These are phyloP conservation scores for Onychomys leucogaster DNA, from an alignment of 2,797 vertebrate species.

Conservation along the genomic window DNA sequence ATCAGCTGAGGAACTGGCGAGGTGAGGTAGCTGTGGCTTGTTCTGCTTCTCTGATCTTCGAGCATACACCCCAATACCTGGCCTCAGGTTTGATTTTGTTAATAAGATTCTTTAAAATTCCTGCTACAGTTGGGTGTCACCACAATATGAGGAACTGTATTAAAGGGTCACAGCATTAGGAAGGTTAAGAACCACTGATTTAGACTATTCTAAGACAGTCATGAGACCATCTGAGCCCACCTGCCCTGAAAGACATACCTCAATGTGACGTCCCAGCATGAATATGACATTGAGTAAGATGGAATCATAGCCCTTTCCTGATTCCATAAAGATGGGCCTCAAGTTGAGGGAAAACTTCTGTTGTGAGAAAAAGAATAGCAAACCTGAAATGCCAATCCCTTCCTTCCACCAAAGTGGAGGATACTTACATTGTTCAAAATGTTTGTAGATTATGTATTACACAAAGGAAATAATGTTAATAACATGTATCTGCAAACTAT, in stretches of 20 bases:
- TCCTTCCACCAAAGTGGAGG: conserved; percentile 64
- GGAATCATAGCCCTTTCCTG: neutral
- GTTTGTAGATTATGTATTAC: neutral
- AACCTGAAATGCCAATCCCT: neutral
- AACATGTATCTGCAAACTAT: conserved; percentile 26
- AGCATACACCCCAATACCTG: too few relatives aligned
- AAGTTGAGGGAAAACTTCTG: neutral
- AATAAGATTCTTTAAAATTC: too few relatives aligned
- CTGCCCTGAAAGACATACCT: neutral
- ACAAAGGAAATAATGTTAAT: neutral
- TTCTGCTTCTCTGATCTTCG: too few relatives aligned
- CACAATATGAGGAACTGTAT: neutral
- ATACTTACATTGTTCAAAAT: neutral
- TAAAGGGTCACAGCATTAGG: neutral
- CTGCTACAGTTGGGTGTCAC: too few relatives aligned
- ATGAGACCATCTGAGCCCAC: neutral
- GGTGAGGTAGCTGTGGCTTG: too few relatives aligned
- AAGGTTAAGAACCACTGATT: too few relatives aligned
- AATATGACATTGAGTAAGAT: neutral
- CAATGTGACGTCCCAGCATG: neutral
- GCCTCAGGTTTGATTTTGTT: too few relatives aligned
- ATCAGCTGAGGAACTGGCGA: too few relatives aligned
- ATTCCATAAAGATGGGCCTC: neutral
- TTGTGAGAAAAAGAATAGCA: neutral
- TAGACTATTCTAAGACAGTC: neutral